Conservation (phyloP, 2,113 vertebrate genomes). For the Lagopus leucura region DNA sequence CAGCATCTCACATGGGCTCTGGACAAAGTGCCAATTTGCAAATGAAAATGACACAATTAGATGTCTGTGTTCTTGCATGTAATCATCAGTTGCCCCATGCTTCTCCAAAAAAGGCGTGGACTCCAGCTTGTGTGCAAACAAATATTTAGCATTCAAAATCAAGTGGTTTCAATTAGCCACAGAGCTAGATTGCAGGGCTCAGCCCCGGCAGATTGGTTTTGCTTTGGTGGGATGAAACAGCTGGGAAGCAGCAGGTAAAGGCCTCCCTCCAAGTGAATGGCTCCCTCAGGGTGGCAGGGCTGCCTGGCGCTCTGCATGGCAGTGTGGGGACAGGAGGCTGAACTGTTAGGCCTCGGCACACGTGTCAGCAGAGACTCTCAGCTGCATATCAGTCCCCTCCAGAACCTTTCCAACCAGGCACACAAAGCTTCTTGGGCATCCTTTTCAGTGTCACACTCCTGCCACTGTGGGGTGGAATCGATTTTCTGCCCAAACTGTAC, state of each 20-base stretch:
- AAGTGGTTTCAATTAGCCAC: slow-evolving; percentile 51
- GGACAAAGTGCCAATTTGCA: slow-evolving; percentile 62
- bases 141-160: slow-evolving; percentile 48
- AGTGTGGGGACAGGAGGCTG: background rate
- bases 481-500: background rate
- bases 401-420: background rate
- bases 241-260: background rate
- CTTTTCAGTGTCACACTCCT: background rate
- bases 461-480: background rate
- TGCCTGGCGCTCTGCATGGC: background rate
- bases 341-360: fast-evolving
- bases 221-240: background rate
- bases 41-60: slow-evolving; percentile 61
- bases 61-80: slow-evolving; percentile 57
- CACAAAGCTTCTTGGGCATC: fast-evolving
- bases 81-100: slow-evolving; percentile 33
- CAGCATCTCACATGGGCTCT: slow-evolving; percentile 1
- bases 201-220: background rate
- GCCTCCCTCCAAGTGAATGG: background rate
- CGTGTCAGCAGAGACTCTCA: background rate
- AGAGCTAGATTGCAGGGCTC: background rate
- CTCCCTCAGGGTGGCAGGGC: background rate
- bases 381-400: background rate
- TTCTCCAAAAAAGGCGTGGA: slow-evolving; percentile 62
- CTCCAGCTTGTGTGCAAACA: slow-evolving; percentile 64